Percentiles rank a stretch among this genome's conserved stretches.
Evolutionary conservation across 2,113 vertebrate species (phyloP).

Genomic region (Passer montanus): DNA sequence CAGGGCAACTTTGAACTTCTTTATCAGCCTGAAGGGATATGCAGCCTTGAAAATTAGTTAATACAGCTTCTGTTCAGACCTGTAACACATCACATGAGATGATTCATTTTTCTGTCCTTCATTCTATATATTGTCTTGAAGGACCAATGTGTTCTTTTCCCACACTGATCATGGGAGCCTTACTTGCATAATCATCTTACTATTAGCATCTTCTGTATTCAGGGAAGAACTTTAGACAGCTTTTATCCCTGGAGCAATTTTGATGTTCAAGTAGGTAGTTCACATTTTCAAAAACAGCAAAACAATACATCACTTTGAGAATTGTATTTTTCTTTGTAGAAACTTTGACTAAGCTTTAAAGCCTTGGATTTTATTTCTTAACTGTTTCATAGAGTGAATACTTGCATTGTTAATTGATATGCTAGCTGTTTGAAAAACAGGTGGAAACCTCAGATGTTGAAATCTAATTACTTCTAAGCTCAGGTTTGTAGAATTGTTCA

Average conservation of each 20-base stretch:
- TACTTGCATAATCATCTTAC: not conserved
- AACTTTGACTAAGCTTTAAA: not conserved
- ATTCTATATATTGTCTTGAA: not conserved
- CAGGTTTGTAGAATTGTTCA: not conserved
- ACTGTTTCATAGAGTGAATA: not conserved
- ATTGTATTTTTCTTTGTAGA: not conserved
- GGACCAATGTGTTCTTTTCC: not conserved
- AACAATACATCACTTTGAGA: not conserved
- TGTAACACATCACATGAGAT: not conserved
- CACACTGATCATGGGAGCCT: not conserved
- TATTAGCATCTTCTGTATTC: not conserved
- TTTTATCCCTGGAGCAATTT: not conserved
- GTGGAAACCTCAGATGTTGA: not conserved
- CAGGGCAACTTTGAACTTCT: not conserved
- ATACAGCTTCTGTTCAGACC: not conserved
- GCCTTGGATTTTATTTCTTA: not conserved
- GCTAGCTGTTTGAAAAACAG: not conserved
- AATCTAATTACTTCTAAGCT: not conserved
- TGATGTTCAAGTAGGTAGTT: not conserved
- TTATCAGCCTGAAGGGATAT: not conserved
- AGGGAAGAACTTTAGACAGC: not conserved
- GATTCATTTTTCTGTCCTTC: not conserved
- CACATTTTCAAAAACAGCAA: not conserved
- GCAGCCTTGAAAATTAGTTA: not conserved
- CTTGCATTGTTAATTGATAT: not conserved